Evolutionary conservation across 2,113 vertebrate species (phyloP).

Genomic region (Entelurus aequoreus): DNA sequence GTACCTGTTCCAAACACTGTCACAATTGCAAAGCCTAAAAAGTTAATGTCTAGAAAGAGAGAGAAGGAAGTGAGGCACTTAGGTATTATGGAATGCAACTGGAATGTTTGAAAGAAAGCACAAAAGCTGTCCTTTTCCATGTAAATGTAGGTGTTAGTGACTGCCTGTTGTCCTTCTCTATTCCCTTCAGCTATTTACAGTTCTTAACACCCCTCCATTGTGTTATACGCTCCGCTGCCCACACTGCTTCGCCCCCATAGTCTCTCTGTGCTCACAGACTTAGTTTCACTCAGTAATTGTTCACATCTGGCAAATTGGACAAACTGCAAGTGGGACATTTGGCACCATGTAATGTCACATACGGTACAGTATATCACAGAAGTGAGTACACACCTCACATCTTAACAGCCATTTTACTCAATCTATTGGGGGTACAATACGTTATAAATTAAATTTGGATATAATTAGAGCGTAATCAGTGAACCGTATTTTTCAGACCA

Average conservation of each 20-base stretch:
- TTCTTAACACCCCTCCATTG: constrained; percentile 65
- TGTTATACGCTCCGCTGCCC: constrained; percentile 63
- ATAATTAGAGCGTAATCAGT: no score
- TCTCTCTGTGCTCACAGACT: constrained; percentile 46
- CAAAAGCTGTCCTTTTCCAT: constrained; percentile 43
- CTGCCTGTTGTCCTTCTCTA: constrained; percentile 53
- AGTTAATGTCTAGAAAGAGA: background rate
- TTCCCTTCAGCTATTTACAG: constrained; percentile 66
- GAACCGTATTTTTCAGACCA: no score
- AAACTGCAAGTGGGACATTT: constrained; percentile 43
- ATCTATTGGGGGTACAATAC: no score
- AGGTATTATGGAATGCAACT: constrained; percentile 33
- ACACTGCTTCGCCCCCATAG: constrained; percentile 55
- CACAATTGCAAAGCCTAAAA: background rate
- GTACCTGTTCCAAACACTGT: no score
- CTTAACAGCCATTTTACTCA: no score
- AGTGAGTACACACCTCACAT: no score
- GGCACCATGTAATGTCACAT: constrained; percentile 32
- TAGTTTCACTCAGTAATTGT: constrained; percentile 48
- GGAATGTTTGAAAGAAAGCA: constrained; percentile 44
- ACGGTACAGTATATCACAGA: background rate
- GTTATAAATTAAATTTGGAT: no score
- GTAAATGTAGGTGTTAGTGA: constrained; percentile 54
- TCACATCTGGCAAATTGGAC: constrained; percentile 63
- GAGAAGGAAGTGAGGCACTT: constrained; percentile 13